A percentile compares a stretch with the other conserved stretches of the same genome.
These are phyloP conservation scores for Eristalis pertinax DNA, from an alignment of 2,888 invertebrate genomes.

Conservation along the genomic window DNA sequence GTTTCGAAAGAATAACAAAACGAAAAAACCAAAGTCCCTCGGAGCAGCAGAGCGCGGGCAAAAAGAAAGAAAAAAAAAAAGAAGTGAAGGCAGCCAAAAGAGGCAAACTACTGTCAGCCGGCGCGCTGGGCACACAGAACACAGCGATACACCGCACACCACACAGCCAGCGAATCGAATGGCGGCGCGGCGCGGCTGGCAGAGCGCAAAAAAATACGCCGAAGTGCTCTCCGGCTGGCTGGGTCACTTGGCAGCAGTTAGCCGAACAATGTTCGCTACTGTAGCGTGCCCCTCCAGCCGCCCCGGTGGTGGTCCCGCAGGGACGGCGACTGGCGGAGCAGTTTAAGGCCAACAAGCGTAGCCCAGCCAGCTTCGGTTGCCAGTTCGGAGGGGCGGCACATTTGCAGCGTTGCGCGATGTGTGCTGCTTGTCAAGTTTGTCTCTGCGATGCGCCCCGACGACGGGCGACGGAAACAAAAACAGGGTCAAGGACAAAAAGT, in stretches of 20 bases:
- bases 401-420: conserved; percentile 28
- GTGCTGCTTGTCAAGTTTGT: conserved; percentile 19
- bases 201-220: conserved; percentile 32
- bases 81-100: conserved; percentile 32
- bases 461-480: not conserved
- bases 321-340: conserved; percentile 17
- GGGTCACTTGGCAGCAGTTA: conserved; percentile 48
- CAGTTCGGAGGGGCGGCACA: conserved; percentile 43
- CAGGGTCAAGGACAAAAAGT: conserved; percentile 42
- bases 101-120: conserved; percentile 22
- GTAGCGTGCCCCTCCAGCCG: not conserved
- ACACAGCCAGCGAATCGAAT: not conserved
- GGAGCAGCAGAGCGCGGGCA: not conserved
- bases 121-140: not conserved
- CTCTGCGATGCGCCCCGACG: not conserved
- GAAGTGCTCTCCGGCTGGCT: conserved; percentile 35
- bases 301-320: not conserved
- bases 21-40: not conserved
- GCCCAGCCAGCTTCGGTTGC: not conserved
- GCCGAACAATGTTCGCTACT: conserved; percentile 40
- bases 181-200: not conserved
- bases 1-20: conserved; percentile 28
- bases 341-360: conserved; percentile 19
- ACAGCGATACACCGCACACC: not conserved
- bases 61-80: conserved; percentile 35